Base-by-base conservation (phyloP, 2,797 vertebrate species). In the Enteromius treurensis region DNA sequence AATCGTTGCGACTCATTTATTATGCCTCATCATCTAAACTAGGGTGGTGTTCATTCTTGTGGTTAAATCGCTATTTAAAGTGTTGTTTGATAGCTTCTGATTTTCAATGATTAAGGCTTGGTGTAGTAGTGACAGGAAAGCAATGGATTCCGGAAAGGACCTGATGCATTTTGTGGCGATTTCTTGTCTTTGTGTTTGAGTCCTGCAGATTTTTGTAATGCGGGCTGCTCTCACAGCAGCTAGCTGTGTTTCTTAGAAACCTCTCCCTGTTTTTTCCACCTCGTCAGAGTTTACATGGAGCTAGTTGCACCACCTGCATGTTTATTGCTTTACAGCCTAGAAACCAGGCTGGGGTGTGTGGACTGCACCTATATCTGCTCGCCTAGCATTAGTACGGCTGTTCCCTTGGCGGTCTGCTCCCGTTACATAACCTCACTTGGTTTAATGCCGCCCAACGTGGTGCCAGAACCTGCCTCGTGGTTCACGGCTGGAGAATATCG, bases 281-380 rank as follows among this genome's bases (percentile, higher is more conserved):
- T 76, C 21, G 13, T 40, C 74, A 76, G 74, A 19, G 74, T 60
- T 76, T 60, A 42, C 11, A 26, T 15, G 73, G 32, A 40, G 13
- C 74, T 34, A 76, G 34, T 26, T 15, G 14, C 73, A 26, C 51
- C 34, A 40, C 74, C 74, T 76, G 53, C 55, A 7, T 77, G 75
- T 77, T 77, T 62, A 29, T 62, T 77, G 75, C 37, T 77, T 6
- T 42, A 77, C 34, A 77, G 74, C 53, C n/a, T 42, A 40, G 74
- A 26, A 77, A 60, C 74, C 21, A 17, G 53, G n/a, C 74, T 0
- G 14, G 53, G 37, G 74, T 42, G 74, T 58, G 34, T 19, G n/a
- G n/a, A 42, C 49, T 77, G 37, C 55, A 45, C 55, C 37, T 45
- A 45, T 77, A 45, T 77, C 55, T 77, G n/a, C 53, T 45, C 4